Evolutionary conservation across 2,888 invertebrate genomes (phyloP), one percentile per base, ranked within the genome.

Genomic region (Sericinus montela): DNA sequence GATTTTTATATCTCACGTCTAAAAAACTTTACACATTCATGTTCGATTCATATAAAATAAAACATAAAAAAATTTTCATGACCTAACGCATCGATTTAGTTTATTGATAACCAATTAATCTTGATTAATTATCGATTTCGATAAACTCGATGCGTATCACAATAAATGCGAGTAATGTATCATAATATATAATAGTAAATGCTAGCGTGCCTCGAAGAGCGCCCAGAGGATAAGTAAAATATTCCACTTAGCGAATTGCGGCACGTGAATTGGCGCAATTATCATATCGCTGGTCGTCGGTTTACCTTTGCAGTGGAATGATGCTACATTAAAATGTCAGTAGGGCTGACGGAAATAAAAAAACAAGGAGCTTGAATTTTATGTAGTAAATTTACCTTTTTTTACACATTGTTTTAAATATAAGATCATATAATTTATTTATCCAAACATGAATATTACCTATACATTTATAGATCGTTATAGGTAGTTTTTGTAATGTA

Each of bases 231-330:
- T 86, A 76, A 86, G 82, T 78, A 77, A 75, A 78, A 76, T 75
- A 75, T 75, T 74, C 80, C 84, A 84, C 77, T 85, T 77, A 83
- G 77, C 50, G 70, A 72, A 85, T 81, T 84, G 82, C 72, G 64
- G 66, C 55, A 58, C 65, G 74, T 65, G 73, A 73, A 78, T 75
- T 70, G 75, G 64, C 65, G 44, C 36, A 45, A 51, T 51, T 50
- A 53, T 40, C 46, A 49, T 50, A 69, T 70, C 78, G 19, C 5
- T 19, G n/a, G n/a, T 19, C 19, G 77, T 79, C 79, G 78, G 72
- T 75, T 75, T 79, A 78, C 72, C 67, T 67, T 67, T 60, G 62
- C 62, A 62, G 60, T 8, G 8, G 16, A 48, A 19, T 15, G 35
- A 32, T 25, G 25, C 25, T 25, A 25, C 25, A 7, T 25, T 25